Percentiles rank a stretch among this genome's conserved stretches.
phyloP scores from a whole-genome alignment of 2,113 vertebrate genomes.

The Brachionichthys hirsutus region DNA sequence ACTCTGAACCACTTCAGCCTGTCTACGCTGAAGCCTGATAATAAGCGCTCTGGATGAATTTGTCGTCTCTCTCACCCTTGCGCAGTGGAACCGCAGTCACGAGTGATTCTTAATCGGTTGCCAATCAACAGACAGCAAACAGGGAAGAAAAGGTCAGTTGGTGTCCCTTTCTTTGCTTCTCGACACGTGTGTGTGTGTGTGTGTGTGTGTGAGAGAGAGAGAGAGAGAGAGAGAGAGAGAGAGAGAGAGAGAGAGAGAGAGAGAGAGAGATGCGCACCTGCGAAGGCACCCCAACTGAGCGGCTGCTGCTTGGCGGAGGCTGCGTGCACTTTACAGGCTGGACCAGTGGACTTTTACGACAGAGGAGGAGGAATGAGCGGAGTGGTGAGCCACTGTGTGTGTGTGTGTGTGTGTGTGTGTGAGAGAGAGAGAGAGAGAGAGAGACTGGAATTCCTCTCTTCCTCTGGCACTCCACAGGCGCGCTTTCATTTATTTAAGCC shows the following conservation, averaged over 20 bases:
- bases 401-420: constrained; percentile 12
- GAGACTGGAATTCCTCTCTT: constrained; percentile 40
- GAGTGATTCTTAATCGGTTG: constrained; percentile 15
- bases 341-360: constrained; percentile 25
- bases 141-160: constrained; percentile 1
- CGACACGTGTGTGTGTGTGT: constrained; percentile 16
- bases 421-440: neutral
- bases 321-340: constrained; percentile 37
- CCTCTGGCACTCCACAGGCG: constrained; percentile 62
- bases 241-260: too few species aligned
- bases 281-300: constrained; percentile 23
- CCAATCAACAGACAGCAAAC: constrained; percentile 20
- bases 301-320: constrained; percentile 37
- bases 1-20: constrained; percentile 51
- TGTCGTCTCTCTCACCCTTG: constrained; percentile 19
- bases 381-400: constrained; percentile 4
- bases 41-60: constrained; percentile 50
- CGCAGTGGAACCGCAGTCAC: constrained; percentile 34
- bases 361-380: constrained; percentile 10
- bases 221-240: too few species aligned
- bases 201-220: too few species aligned
- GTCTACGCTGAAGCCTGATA: constrained; percentile 40
- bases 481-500: constrained; percentile 57
- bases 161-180: constrained; percentile 1
- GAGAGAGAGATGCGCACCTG: constrained; percentile 34